Evolutionary conservation across 2,113 vertebrate genomes (phyloP).

Genomic region (Tenebrosternarchus preto): DNA sequence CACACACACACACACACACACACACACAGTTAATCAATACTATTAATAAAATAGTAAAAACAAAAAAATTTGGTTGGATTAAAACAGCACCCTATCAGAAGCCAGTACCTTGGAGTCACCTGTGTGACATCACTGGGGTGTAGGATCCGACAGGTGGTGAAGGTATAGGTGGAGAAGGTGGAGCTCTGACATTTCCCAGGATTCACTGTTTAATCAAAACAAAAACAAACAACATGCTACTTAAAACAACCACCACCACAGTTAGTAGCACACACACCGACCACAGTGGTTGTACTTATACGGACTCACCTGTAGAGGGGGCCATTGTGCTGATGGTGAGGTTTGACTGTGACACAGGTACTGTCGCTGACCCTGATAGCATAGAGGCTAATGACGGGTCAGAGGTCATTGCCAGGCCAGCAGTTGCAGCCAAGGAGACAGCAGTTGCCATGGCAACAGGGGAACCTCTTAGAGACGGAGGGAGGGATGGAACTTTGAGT

Average conservation of each 20-base stretch:
- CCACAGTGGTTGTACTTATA: not conserved
- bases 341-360: conserved; percentile 68
- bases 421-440: conserved; percentile 10
- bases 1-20: not conserved
- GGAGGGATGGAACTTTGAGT: conserved; percentile 5
- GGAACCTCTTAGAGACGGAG: not conserved
- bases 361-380: not conserved
- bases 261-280: not conserved
- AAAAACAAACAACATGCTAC: conserved; percentile 39
- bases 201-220: conserved; percentile 77
- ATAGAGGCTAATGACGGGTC: conserved; percentile 26
- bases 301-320: conserved; percentile 70
- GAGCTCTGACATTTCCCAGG: conserved; percentile 91
- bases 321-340: conserved; percentile 61
- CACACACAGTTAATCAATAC: not conserved
- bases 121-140: conserved; percentile 93
- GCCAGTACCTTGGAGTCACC: conserved; percentile 85
- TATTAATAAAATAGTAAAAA: not conserved
- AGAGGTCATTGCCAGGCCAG: not conserved
- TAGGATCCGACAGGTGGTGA: conserved; percentile 94
- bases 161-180: conserved; percentile 94
- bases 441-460: conserved; percentile 22
- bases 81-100: not conserved
- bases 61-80: not conserved
- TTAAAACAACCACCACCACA: conserved; percentile 16